Base-by-base conservation (phyloP, 2,888 invertebrate species). In the Aphodius sticticus region DNA sequence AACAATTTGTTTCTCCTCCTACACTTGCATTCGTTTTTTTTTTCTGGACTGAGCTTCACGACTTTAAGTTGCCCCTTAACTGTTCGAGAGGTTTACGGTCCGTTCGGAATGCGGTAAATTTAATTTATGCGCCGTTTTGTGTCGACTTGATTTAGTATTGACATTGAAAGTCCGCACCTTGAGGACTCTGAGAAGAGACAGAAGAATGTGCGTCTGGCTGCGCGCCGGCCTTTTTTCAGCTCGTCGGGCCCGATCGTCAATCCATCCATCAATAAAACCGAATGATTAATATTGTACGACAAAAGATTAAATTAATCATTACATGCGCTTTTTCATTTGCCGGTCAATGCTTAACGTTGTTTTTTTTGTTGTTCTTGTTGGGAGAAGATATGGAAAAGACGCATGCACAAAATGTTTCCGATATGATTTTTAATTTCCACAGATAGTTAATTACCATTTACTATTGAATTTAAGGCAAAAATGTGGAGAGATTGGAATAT, bases 191-290 rank as follows among this genome's bases (percentile, higher is more conserved):
- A 9, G 53, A 53, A 53, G 53, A 53, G 53, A 53, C 53, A 53
- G 53, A 53, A 53, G 53, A 53, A 53, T 53, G 53, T 53, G 53
- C 53, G 53, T 53, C 53, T 53, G 53, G 53, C 53, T 53, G 53
- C 53, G 53, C 53, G 53, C 53, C 9, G 53, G 9, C 12, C 53
- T 53, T 53, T 53, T 53, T 53, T 53, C 12, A 53, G 12, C 53
- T 53, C 53, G 53, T 12, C 26, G 26, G 26, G 26, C 26, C 26
- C 26, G 26, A 26, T 26, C 53, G 7, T 53, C 53, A 53, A 26
- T 26, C 12, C 53, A 53, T 53, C 53, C 53, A 53, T 53, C 53
- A 53, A 53, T 53, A 53, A 53, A 12, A 0, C 53, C 53, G 53
- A 53, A 53, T 53, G 53, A 53, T 53, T 53, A 53, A 53, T 53